phyloP scores from a whole-genome alignment of 1,140 invertebrate species.

The Lamellibrachia luymesi region DNA sequence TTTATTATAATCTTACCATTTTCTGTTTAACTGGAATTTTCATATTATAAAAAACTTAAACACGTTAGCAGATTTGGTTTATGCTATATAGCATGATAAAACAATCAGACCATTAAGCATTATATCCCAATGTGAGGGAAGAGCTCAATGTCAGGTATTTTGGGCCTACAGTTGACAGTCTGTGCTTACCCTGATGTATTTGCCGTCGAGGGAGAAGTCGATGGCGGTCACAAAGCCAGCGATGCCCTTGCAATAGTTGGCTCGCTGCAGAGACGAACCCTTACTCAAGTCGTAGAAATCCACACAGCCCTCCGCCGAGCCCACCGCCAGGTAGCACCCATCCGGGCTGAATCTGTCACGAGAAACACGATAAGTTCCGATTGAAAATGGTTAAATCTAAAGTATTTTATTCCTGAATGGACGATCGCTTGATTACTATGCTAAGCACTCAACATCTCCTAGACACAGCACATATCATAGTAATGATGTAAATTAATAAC shows the following conservation, averaged over 20 bases:
- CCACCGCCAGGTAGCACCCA: slow-evolving; percentile 50
- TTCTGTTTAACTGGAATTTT: too few species aligned
- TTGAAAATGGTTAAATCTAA: not conserved
- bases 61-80: not conserved
- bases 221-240: slow-evolving; percentile 54
- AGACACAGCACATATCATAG: too few species aligned
- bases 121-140: too few species aligned
- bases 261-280: slow-evolving; percentile 43
- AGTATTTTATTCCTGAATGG: not conserved
- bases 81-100: too few species aligned
- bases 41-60: not conserved
- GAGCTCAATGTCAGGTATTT: not conserved
- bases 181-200: slow-evolving; percentile 47
- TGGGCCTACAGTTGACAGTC: not conserved
- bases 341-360: slow-evolving; percentile 52
- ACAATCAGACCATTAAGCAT: too few species aligned
- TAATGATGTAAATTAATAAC: too few species aligned
- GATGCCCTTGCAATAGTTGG: slow-evolving; percentile 53
- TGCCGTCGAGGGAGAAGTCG: slow-evolving; percentile 55
- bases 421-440: too few species aligned
- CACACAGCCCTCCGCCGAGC: slow-evolving; percentile 51
- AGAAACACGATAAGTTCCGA: not conserved
- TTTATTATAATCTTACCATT: too few species aligned
- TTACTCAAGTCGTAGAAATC: slow-evolving; percentile 54
- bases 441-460: too few species aligned